A percentile compares a stretch with the other conserved stretches of the same genome.
Conservation (phyloP, 2,888 invertebrate genomes). For the Andricus quercusramuli region DNA sequence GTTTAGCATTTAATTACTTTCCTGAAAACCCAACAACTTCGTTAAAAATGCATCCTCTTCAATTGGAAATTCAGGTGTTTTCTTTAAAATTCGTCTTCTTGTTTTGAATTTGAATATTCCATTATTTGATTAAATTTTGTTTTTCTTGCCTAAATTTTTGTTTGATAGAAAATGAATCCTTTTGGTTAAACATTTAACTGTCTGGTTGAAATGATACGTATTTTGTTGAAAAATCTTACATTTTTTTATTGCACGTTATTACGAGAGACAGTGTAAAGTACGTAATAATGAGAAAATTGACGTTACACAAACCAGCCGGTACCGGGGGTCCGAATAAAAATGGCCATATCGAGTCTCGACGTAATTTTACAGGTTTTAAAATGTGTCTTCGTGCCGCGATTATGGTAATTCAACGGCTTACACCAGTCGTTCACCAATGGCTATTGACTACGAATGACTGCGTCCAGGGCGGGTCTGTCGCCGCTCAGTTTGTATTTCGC, state of each 20-base stretch:
- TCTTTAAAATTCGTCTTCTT: too few relatives aligned
- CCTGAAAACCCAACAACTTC: too few relatives aligned
- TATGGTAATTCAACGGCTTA: slow-evolving; percentile 67
- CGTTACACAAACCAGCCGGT: slow-evolving; percentile 51
- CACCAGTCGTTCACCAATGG: slow-evolving; percentile 57
- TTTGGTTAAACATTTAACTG: too few relatives aligned
- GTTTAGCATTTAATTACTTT: too few relatives aligned
- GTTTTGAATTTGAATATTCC: too few relatives aligned
- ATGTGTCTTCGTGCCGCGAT: slow-evolving; percentile 62
- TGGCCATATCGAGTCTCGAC: slow-evolving; percentile 54
- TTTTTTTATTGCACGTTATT: neutral
- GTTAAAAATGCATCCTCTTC: too few relatives aligned
- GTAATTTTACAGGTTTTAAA: slow-evolving; percentile 63
- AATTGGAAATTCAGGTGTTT: too few relatives aligned
- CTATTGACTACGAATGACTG: slow-evolving; percentile 59
- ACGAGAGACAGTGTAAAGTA: neutral
- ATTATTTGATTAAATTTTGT: too few relatives aligned
- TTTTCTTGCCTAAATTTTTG: too few relatives aligned
- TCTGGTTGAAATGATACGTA: too few relatives aligned
- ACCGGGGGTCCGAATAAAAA: slow-evolving; percentile 57
- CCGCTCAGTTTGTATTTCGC: slow-evolving; percentile 38
- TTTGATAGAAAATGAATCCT: too few relatives aligned
- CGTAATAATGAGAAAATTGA: slow-evolving; percentile 44
- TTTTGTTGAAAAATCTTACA: neutral
- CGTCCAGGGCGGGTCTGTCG: slow-evolving; percentile 41